These are phyloP conservation scores for Drosophila aldrichi DNA, from an alignment of 2,888 invertebrate genomes.

Conservation along the genomic window DNA sequence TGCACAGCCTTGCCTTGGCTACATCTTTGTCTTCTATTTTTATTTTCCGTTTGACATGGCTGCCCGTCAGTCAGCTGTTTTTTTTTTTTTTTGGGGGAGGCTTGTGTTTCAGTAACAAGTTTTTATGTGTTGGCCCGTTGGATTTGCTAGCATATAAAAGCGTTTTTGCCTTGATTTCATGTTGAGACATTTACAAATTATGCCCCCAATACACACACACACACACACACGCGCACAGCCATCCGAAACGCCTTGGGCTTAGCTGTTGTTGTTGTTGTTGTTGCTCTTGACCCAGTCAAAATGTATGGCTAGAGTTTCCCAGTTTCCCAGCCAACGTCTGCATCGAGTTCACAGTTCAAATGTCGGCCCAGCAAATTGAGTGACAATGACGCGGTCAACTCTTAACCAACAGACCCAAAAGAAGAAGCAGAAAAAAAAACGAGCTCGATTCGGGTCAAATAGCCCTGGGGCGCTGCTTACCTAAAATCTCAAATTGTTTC, in stretches of 20 bases:
- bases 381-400: constrained; percentile 66
- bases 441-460: constrained; percentile 28
- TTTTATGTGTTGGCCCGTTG: constrained; percentile 37
- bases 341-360: constrained; percentile 64
- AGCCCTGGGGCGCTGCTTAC: constrained; percentile 20
- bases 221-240: not conserved
- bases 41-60: constrained; percentile 28
- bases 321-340: constrained; percentile 33
- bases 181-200: constrained; percentile 77
- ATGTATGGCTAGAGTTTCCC: constrained; percentile 41
- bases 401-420: constrained; percentile 11
- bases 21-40: not conserved
- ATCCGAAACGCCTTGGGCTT: constrained; percentile 23
- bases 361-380: constrained; percentile 59
- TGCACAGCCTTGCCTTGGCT: constrained; percentile 16
- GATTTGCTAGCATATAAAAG: constrained; percentile 18
- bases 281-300: constrained; percentile 12
- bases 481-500: constrained; percentile 18
- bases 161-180: constrained; percentile 66
- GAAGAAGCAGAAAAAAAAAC: not conserved
- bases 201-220: constrained; percentile 20
- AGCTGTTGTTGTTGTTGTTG: constrained; percentile 25
- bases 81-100: too few species aligned
- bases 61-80: constrained; percentile 49
- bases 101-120: constrained; percentile 21